phyloP scores from a whole-genome alignment of 2,797 vertebrate genomes.

The Siniperca undulata region DNA sequence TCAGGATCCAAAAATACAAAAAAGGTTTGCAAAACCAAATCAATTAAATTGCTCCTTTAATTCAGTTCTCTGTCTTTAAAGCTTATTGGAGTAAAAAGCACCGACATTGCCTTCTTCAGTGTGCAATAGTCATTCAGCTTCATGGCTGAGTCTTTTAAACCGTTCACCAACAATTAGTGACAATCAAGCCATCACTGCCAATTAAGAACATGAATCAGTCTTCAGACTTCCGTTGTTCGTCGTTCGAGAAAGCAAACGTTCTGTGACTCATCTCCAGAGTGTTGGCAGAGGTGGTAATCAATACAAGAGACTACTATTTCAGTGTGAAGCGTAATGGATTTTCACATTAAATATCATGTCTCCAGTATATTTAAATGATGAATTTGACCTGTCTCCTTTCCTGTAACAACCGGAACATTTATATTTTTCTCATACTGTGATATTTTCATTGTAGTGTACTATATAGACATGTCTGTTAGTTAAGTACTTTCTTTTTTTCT shows the following conservation, averaged over 20 bases:
- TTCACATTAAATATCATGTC: not conserved
- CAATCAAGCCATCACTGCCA: not conserved
- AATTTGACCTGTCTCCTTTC: not conserved
- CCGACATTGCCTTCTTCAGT: not conserved
- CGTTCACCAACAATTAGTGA: not conserved
- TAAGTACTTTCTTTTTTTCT: not conserved
- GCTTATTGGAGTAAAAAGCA: not conserved
- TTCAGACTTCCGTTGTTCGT: not conserved
- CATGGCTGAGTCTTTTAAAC: not conserved
- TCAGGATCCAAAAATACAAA: not conserved
- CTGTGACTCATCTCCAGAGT: not conserved
- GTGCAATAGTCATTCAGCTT: not conserved
- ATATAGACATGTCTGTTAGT: not conserved
- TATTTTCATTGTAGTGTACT: not conserved
- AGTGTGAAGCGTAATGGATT: not conserved
- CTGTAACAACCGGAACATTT: not conserved
- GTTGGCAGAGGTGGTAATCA: not conserved
- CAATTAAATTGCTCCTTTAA: not conserved
- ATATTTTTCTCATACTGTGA: not conserved
- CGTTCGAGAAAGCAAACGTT: not conserved
- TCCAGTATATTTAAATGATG: not conserved
- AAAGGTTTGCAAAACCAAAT: not conserved
- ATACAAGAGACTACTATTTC: not conserved
- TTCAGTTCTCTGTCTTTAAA: conserved; percentile 5
- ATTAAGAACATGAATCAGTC: not conserved